Conservation (phyloP, 2,797 vertebrate genomes). For the Tragopan temminckii region DNA sequence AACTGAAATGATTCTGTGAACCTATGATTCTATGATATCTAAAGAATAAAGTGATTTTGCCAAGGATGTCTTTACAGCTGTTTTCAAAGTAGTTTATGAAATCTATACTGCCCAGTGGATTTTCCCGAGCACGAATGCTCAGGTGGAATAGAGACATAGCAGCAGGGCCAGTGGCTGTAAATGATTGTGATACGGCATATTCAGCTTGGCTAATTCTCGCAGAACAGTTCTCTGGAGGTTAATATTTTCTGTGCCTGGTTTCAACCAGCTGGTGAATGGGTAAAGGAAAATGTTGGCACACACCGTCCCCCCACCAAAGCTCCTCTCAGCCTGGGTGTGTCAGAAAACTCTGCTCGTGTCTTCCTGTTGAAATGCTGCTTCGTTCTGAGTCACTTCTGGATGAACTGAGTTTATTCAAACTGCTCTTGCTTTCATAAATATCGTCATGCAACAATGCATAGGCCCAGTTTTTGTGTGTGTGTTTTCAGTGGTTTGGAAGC, state of each 20-base stretch:
- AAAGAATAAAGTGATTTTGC: neutral
- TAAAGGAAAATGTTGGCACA: constrained; percentile 21
- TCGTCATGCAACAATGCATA: neutral
- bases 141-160: neutral
- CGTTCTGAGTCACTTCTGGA: neutral
- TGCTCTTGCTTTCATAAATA: neutral
- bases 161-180: neutral
- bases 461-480: neutral
- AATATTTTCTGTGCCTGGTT: neutral
- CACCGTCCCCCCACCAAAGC: neutral
- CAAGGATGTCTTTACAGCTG: neutral
- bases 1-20: too few relatives aligned
- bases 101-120: neutral
- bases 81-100: neutral
- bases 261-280: neutral
- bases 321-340: neutral
- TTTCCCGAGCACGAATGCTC: neutral
- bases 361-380: neutral
- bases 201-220: neutral
- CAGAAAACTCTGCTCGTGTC: neutral
- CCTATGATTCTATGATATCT: neutral
- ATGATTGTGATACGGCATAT: neutral
- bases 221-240: neutral
- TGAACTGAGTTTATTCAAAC: neutral
- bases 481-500: neutral